Base-by-base conservation (phyloP, 2,888 invertebrate species). In the Euphydryas editha region DNA sequence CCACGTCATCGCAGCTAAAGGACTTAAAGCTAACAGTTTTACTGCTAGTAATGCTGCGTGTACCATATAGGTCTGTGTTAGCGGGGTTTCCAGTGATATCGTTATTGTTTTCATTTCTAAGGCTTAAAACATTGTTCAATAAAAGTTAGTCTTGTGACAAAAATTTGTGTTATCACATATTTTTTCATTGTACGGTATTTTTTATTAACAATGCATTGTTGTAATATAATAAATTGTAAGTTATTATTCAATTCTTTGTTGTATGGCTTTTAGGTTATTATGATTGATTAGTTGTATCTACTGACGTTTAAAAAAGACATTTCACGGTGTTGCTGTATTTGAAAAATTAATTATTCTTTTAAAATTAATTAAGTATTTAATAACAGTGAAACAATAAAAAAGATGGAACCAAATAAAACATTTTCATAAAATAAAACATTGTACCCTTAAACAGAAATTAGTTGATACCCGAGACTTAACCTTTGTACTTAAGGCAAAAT, bases 1-100 rank as follows among this genome's bases (percentile, higher is more conserved):
- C 84, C 84, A 87, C 0, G 82, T 81, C 76, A 83, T 72, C 10
- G 85, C 82, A 2, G 82, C 78, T 18, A 87, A 18, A 1, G 87
- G 85, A 57, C 81, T 84, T 2, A 87, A 54, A 0, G 81, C 76
- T 5, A 87, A 62, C 17, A 87, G 67, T 64, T 85, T 85, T 17
- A 86, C 64, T 0, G 78, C 84, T 2, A 86, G 74, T 30, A 88
- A 72, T 0, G 85, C 84, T 0, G 86, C 75, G 68, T 87, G 86
- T 1, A 78, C 83, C 71, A 85, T 85, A 54, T 85, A 87, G 1
- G 83, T 82, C 61, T 80, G 77, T 4, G 76, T 75, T 18, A 86
- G 65, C 1, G 78, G 83, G 47, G 75, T 72, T 18, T 85, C 82
- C 36, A 85, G 67, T 8, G 70, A 74, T 74, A 84, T 81, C 13